These are phyloP conservation scores for Paralvinella palmiformis DNA, from an alignment of 1,140 invertebrate species.

Conservation along the genomic window DNA sequence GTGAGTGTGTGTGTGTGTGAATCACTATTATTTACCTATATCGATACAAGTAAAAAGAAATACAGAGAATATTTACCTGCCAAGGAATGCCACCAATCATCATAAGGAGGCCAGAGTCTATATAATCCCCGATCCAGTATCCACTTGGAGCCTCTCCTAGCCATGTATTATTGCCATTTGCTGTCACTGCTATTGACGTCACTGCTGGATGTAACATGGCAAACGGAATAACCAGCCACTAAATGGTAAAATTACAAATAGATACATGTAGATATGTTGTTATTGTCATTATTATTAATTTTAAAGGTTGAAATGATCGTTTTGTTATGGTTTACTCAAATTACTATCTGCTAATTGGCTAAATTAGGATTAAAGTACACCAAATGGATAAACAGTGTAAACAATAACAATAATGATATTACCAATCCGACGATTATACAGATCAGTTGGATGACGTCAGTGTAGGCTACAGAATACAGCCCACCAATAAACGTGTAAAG, in stretches of 20 bases:
- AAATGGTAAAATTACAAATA: background rate
- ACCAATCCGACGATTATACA: constrained; percentile 95
- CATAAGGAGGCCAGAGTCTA: constrained; percentile 85
- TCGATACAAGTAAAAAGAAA: too few relatives aligned
- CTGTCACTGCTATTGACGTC: background rate
- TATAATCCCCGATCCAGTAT: background rate
- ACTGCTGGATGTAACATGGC: background rate
- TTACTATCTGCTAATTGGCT: too few relatives aligned
- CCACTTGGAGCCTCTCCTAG: background rate
- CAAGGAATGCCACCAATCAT: constrained; percentile 97
- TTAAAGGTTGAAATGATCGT: too few relatives aligned
- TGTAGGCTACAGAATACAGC: constrained; percentile 95
- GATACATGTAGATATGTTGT: too few relatives aligned
- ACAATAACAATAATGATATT: too few relatives aligned
- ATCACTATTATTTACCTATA: too few relatives aligned
- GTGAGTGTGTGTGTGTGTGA: too few relatives aligned
- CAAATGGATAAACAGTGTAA: too few relatives aligned
- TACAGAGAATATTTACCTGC: constrained; percentile 63
- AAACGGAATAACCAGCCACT: constrained; percentile 6
- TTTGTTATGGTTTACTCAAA: too few relatives aligned
- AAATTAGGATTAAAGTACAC: too few relatives aligned
- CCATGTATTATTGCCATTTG: background rate
- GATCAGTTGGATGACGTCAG: constrained; percentile 96
- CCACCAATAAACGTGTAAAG: constrained; percentile 97
- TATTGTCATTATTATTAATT: too few relatives aligned